Evolutionary conservation across 2,113 vertebrate species (phyloP), one percentile per base, ranked within the genome.

Genomic region (Pachyramphus minor): DNA sequence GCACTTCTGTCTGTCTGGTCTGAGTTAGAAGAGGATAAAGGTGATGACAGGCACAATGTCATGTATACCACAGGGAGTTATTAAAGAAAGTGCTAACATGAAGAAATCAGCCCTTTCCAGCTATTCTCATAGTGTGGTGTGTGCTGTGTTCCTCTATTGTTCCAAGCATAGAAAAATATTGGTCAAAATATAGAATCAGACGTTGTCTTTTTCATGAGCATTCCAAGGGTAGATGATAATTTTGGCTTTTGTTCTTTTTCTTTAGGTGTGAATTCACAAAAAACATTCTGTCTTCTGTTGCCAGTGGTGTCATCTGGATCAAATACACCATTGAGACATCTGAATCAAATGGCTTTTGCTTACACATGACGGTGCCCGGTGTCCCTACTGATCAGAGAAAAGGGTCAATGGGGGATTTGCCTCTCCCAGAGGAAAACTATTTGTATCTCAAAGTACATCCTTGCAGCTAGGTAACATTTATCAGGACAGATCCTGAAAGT

Each of bases 21-120:
- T 80, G 84, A 83, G 90, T 55, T 84, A 91, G 86, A 90, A 18
- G 58, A 87, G 73, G 83, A 96, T 83, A 95, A 95, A 93, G 77
- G 76, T 11, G 28, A 66, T 82, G 86, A 82, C 86, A 66, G 69
- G 35, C 86, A 81, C 86, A 89, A 24, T 79, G 80, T 60, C 9
- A 0, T 62, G 0, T 66, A 45, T 90, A 90, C 73, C 21, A 39
- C 76, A 79, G 73, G 72, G 86, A 93, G 76, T 69, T 69, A 87
- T 84, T 90, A 93, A 87, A 68, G 76, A 67, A 87, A 78, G 44
- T 21, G 82, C 68, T 81, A 78, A 44, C 64, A 89, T 5, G 84
- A 78, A 96, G 60, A 90, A 96, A 88, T 68, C 44, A 68, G 62
- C 53, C n/a, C 87, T 96, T 95, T 49, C 47, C 73, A 76, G 41